These are phyloP conservation scores for Bellardia bayeri DNA, from an alignment of 2,888 invertebrate genomes.

Conservation along the genomic window DNA sequence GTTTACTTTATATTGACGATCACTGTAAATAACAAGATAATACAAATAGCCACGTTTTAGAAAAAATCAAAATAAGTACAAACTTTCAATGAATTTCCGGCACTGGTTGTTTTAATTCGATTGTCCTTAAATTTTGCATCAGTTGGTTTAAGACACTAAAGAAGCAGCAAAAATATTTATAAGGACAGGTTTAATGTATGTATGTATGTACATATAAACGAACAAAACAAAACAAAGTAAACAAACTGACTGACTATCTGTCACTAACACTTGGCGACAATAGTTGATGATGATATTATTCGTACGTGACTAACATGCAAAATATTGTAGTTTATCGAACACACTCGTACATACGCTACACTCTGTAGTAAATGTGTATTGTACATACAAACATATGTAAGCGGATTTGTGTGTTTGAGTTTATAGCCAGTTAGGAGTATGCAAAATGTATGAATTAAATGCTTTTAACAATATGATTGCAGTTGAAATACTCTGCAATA, in stretches of 20 bases:
- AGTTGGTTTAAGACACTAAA: no score
- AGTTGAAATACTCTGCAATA: constrained; percentile 33
- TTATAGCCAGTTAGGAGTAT: constrained; percentile 18
- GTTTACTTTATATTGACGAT: no score
- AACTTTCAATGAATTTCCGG: no score
- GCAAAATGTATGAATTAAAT: constrained; percentile 60
- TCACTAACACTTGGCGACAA: constrained; percentile 71
- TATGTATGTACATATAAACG: constrained; percentile 5
- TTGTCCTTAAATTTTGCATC: no score
- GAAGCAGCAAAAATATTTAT: no score
- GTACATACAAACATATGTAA: not conserved
- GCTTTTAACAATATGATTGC: constrained; percentile 38
- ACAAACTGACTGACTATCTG: constrained; percentile 59
- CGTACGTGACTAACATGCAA: constrained; percentile 75
- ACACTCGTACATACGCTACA: not conserved
- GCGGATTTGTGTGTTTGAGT: not conserved
- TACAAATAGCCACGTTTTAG: no score
- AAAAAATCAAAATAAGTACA: no score
- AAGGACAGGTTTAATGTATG: not conserved
- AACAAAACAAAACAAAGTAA: not conserved
- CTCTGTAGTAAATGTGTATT: not conserved
- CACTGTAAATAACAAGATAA: no score
- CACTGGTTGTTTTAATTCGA: no score
- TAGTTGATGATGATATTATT: constrained; percentile 73
- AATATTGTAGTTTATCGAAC: constrained; percentile 37